Evolutionary conservation across 92 coral and sea anemone species (phyloP).

Genomic region (Palythoa grandiflora): DNA sequence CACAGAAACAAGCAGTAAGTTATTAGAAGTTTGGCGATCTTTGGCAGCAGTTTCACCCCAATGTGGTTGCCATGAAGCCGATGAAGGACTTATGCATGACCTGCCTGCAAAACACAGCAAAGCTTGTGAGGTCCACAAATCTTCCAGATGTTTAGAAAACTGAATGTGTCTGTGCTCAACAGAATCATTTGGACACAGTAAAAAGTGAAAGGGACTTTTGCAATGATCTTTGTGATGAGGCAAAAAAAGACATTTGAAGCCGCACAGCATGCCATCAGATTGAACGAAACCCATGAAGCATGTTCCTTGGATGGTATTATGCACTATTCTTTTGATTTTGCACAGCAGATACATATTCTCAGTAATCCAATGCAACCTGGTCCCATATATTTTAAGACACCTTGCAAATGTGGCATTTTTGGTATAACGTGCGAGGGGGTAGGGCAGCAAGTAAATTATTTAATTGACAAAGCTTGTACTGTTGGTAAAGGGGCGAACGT

Average conservation of each 20-base stretch:
- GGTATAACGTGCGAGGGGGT: slow-evolving; percentile 67
- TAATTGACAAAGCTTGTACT: slow-evolving; percentile 61
- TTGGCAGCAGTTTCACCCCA: neutral
- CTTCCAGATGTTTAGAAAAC: neutral
- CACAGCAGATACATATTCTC: slow-evolving; percentile 31
- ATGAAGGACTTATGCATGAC: neutral
- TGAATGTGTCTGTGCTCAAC: neutral
- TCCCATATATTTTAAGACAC: slow-evolving; percentile 36
- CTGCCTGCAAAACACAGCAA: neutral
- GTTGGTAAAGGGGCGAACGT: slow-evolving; percentile 71
- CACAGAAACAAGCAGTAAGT: neutral
- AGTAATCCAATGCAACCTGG: slow-evolving; percentile 75
- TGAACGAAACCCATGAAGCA: slow-evolving; percentile 25
- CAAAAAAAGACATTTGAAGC: neutral
- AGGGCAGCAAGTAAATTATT: slow-evolving; percentile 60
- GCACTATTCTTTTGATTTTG: slow-evolving; percentile 61
- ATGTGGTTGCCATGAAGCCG: neutral
- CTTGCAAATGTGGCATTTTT: slow-evolving; percentile 64
- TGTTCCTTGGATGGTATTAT: slow-evolving; percentile 44
- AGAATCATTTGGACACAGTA: neutral
- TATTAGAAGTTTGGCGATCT: neutral
- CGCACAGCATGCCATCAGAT: neutral
- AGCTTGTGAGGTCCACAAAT: neutral
- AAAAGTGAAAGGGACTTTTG: neutral
- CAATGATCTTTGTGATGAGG: neutral